Evolutionary conservation across 2,888 invertebrate species (phyloP).

Genomic region (Diarsia rubi): DNA sequence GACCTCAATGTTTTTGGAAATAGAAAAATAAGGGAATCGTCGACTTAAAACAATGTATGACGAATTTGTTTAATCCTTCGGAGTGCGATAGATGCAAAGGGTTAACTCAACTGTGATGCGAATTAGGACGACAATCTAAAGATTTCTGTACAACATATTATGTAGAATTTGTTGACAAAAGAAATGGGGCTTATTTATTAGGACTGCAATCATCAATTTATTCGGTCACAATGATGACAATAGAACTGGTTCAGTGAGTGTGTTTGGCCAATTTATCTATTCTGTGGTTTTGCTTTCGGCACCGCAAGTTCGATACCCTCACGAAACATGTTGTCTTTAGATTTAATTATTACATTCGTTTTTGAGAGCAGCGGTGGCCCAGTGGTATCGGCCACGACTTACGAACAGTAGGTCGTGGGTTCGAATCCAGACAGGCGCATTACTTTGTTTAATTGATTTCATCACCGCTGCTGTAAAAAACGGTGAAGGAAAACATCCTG

Average conservation of each 20-base stretch:
- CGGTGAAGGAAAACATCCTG: too few relatives aligned
- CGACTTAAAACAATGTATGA: not conserved
- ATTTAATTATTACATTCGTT: not conserved
- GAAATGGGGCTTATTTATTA: conserved; percentile 20
- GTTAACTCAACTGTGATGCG: not conserved
- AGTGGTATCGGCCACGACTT: too few relatives aligned
- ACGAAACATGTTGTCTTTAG: not conserved
- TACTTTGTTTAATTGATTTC: too few relatives aligned
- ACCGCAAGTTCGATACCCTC: not conserved
- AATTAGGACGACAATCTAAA: not conserved
- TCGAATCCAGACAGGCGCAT: too few relatives aligned
- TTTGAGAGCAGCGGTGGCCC: too few relatives aligned
- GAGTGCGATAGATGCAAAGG: not conserved
- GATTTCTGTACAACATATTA: not conserved
- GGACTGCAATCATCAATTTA: conserved; percentile 27
- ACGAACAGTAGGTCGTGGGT: too few relatives aligned
- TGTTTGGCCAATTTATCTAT: conserved; percentile 2
- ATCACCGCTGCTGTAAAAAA: too few relatives aligned
- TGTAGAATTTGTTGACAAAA: conserved; percentile 20
- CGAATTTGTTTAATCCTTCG: not conserved
- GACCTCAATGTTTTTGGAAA: not conserved
- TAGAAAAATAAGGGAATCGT: not conserved
- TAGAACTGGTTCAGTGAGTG: conserved; percentile 19
- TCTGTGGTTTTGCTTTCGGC: conserved; percentile 14
- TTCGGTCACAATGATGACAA: not conserved